These are phyloP conservation scores for Eilema caniola DNA, from an alignment of 2,888 invertebrate genomes.

Conservation along the genomic window DNA sequence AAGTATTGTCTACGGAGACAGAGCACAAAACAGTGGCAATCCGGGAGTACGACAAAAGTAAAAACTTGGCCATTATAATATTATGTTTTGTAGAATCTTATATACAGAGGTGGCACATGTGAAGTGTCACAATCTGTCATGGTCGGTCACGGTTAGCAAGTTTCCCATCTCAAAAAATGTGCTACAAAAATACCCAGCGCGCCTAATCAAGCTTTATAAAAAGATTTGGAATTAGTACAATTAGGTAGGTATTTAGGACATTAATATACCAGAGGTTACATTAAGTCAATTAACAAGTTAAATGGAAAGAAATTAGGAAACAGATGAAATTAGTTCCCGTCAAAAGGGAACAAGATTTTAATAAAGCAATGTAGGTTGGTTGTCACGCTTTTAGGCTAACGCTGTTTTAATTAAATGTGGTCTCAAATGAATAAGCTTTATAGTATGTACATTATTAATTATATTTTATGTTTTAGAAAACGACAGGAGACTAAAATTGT, in stretches of 20 bases:
- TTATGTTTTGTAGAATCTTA: too few relatives aligned
- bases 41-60: too few relatives aligned
- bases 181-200: too few relatives aligned
- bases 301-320: slow-evolving; percentile 28
- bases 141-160: too few relatives aligned
- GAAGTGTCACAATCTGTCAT: too few relatives aligned
- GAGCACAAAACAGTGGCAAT: too few relatives aligned
- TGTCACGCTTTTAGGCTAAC: slow-evolving; percentile 38
- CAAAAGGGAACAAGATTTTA: slow-evolving; percentile 46
- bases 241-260: background rate
- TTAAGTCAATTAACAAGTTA: slow-evolving; percentile 15
- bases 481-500: background rate
- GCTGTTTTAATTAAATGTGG: slow-evolving; percentile 48
- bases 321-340: slow-evolving; percentile 34
- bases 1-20: too few relatives aligned
- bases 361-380: slow-evolving; percentile 39
- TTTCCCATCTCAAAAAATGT: too few relatives aligned
- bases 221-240: background rate
- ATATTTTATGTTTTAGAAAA: background rate
- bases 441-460: slow-evolving; percentile 21
- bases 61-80: too few relatives aligned
- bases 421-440: slow-evolving; percentile 39
- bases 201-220: too few relatives aligned
- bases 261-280: background rate
- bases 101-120: too few relatives aligned